phyloP scores from a whole-genome alignment of 1,140 invertebrate species.

The Ruditapes philippinarum region DNA sequence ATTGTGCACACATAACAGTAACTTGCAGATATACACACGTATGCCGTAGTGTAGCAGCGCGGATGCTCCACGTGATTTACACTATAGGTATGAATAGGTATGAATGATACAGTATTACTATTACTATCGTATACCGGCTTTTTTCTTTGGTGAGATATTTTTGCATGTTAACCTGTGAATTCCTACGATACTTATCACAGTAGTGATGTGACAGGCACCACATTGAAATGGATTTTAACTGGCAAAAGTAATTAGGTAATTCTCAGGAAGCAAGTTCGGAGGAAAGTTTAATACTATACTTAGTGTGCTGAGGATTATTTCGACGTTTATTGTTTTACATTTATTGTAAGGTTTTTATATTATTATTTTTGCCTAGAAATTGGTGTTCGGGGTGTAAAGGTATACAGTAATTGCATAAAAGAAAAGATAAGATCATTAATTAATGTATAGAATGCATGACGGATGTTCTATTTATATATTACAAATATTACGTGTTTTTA shows the following conservation, averaged over 20 bases:
- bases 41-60: not conserved
- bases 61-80: not conserved
- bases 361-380: too few species aligned
- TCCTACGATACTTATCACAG: not conserved
- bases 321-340: not conserved
- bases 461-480: too few species aligned
- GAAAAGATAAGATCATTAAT: too few species aligned
- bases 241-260: constrained; percentile 23
- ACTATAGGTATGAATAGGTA: not conserved
- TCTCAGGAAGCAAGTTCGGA: not conserved
- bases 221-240: constrained; percentile 27
- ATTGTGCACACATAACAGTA: too few species aligned
- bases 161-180: constrained; percentile 34
- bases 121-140: not conserved
- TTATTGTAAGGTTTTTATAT: not conserved
- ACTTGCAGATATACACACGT: not conserved
- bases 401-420: not conserved
- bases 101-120: constrained; percentile 18
- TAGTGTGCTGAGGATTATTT: not conserved
- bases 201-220: not conserved
- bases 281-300: not conserved
- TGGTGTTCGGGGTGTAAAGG: too few species aligned
- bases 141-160: constrained; percentile 20
- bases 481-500: too few species aligned
- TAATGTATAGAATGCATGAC: too few species aligned